Conservation (phyloP, 2,113 vertebrate genomes). For the Sclerurus mexicanus region DNA sequence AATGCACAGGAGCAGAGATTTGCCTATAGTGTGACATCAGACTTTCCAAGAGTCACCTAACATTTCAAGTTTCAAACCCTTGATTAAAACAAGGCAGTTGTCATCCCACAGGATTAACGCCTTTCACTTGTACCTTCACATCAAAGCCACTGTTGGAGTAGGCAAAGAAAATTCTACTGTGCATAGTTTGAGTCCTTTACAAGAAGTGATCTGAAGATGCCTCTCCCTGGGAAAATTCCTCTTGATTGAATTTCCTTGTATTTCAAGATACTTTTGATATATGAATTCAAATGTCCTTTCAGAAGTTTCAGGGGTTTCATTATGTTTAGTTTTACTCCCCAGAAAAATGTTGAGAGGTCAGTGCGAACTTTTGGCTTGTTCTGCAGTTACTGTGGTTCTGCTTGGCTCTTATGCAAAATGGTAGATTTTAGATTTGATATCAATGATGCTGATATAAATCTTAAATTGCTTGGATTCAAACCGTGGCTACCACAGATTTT, state of each 20-base stretch:
- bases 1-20: background rate
- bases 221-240: background rate
- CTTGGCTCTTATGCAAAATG: background rate
- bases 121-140: background rate
- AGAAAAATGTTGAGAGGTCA: background rate
- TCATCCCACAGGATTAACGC: background rate
- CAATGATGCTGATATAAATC: background rate
- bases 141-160: background rate
- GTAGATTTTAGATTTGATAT: background rate
- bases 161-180: background rate
- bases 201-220: background rate
- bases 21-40: background rate
- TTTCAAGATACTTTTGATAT: background rate
- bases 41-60: background rate
- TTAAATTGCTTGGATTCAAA: background rate
- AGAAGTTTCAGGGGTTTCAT: background rate
- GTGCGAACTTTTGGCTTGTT: background rate
- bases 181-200: background rate
- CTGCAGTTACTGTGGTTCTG: background rate
- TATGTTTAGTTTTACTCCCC: background rate
- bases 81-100: background rate
- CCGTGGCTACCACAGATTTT: background rate
- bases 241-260: background rate
- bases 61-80: background rate
- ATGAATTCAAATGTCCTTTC: background rate